These are phyloP conservation scores for Pyrgus malvae DNA, from an alignment of 2,888 invertebrate species.

Conservation along the genomic window DNA sequence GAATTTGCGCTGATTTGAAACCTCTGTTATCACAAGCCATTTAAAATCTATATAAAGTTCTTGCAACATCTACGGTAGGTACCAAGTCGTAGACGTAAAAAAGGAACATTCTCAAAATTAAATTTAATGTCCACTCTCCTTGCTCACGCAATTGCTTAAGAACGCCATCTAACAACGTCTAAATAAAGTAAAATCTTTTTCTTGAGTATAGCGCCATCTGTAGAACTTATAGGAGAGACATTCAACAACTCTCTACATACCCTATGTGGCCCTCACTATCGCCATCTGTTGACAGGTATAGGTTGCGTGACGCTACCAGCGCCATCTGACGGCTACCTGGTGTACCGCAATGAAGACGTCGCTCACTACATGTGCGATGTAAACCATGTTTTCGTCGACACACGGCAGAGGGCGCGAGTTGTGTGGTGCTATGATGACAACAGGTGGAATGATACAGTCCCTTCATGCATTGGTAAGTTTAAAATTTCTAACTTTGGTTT, in stretches of 20 bases:
- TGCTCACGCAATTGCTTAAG: no score
- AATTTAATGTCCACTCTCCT: no score
- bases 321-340: slow-evolving; percentile 86
- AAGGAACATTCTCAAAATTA: no score
- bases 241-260: neutral
- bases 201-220: slow-evolving; percentile 41
- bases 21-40: no score
- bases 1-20: no score
- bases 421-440: slow-evolving; percentile 85
- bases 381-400: slow-evolving; percentile 86
- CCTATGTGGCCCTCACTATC: slow-evolving; percentile 19
- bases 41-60: no score
- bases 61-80: no score
- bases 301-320: slow-evolving; percentile 85
- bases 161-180: no score
- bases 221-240: neutral
- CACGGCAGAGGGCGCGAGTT: slow-evolving; percentile 81
- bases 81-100: no score
- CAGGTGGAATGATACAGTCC: slow-evolving; percentile 84
- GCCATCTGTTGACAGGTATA: slow-evolving; percentile 74
- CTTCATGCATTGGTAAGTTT: slow-evolving; percentile 85
- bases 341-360: slow-evolving; percentile 84
- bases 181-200: no score
- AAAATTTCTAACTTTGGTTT: no score
- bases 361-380: slow-evolving; percentile 87